Evolutionary conservation across 1,140 invertebrate genomes (phyloP).

Genomic region (Prorops nasuta): DNA sequence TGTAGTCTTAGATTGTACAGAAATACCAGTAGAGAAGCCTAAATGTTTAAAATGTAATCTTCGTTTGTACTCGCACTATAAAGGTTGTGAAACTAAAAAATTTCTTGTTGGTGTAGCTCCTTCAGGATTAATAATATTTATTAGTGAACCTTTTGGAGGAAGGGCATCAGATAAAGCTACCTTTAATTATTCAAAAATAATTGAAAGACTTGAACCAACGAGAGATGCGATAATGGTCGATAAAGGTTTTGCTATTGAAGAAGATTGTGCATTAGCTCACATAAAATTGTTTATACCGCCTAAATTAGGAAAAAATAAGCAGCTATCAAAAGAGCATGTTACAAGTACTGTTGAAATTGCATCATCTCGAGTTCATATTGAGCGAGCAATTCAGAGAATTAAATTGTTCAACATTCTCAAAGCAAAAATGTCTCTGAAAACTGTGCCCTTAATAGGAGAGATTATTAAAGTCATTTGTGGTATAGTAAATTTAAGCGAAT

Average conservation of each 20-base stretch:
- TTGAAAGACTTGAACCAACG: constrained; percentile 8
- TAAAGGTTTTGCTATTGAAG: constrained; percentile 20
- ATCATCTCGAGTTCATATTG: constrained; percentile 17
- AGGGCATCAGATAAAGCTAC: constrained; percentile 34
- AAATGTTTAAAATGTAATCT: constrained; percentile 13
- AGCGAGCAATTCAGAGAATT: constrained; percentile 29
- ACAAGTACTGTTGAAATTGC: constrained; percentile 31
- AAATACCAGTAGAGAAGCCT: constrained; percentile 3
- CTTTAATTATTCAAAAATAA: constrained; percentile 5
- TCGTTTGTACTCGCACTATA: constrained; percentile 10
- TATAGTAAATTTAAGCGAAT: background rate
- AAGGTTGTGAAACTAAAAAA: constrained; percentile 2
- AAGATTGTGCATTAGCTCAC: constrained; percentile 9
- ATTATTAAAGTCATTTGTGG: constrained; percentile 1
- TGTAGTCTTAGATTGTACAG: constrained; percentile 7
- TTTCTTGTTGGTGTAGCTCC: constrained; percentile 3
- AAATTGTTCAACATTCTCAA: constrained; percentile 33
- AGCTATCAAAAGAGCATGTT: constrained; percentile 23
- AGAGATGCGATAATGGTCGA: constrained; percentile 22
- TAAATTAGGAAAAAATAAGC: constrained; percentile 13
- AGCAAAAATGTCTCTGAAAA: constrained; percentile 8
- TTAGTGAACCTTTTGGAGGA: constrained; percentile 7
- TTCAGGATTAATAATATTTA: constrained; percentile 2
- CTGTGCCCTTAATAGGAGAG: background rate
- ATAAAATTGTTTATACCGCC: constrained; percentile 21